These are phyloP conservation scores for Cyclina sinensis DNA, from an alignment of 1,140 invertebrate genomes.

Conservation along the genomic window DNA sequence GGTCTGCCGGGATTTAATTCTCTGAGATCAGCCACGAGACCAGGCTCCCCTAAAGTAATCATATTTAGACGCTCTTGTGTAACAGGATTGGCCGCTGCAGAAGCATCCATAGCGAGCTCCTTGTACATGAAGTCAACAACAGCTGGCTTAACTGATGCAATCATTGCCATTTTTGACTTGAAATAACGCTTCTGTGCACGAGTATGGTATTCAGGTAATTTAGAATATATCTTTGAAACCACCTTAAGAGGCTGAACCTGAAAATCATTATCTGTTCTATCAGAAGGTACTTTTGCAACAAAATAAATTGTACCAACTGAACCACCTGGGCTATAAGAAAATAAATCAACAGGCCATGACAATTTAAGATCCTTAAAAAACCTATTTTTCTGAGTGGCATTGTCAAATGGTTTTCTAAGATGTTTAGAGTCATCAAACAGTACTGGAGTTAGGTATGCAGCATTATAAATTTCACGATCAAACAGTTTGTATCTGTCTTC, in stretches of 20 bases:
- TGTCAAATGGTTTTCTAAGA: background rate
- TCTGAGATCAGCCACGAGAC: slow-evolving; percentile 36
- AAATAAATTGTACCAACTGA: background rate
- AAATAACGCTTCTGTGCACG: slow-evolving; percentile 41
- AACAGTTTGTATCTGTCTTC: background rate
- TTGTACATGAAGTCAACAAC: slow-evolving; percentile 15
- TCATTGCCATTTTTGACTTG: slow-evolving; percentile 23
- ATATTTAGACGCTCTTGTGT: background rate
- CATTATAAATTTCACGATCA: background rate
- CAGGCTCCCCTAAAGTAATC: background rate
- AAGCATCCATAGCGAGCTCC: slow-evolving; percentile 26
- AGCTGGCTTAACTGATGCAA: slow-evolving; percentile 19
- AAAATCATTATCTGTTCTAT: too few species aligned
- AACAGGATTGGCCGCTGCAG: background rate
- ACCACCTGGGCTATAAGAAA: background rate
- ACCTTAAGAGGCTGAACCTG: background rate
- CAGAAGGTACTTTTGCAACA: too few species aligned
- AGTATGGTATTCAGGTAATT: slow-evolving; percentile 54
- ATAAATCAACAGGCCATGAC: background rate
- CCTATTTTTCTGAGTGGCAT: background rate
- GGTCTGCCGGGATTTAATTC: slow-evolving; percentile 56
- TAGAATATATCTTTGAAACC: background rate
- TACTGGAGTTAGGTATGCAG: background rate
- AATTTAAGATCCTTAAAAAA: background rate
- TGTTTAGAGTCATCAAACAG: slow-evolving; percentile 3